Evolutionary conservation across 2,113 vertebrate genomes (phyloP).

Genomic region (Callospermophilus lateralis): DNA sequence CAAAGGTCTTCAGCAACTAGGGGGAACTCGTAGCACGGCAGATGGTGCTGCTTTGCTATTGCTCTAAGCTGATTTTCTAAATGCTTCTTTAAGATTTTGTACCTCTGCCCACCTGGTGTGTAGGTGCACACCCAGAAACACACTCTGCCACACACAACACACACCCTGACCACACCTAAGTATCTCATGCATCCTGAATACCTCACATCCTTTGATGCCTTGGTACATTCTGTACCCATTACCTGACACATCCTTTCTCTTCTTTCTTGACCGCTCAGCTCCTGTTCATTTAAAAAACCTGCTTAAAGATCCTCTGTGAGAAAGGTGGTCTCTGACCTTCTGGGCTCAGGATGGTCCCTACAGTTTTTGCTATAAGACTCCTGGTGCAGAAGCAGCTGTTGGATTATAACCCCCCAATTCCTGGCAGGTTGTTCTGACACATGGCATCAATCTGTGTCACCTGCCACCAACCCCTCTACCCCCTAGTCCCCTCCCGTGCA

Average conservation of each 20-base stretch:
- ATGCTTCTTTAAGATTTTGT: not conserved
- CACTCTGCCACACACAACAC: not conserved
- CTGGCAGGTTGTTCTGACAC: not conserved
- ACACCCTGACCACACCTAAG: not conserved
- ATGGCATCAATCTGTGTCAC: not conserved
- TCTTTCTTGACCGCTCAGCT: not conserved
- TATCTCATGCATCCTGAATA: not conserved
- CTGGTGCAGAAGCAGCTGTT: no score
- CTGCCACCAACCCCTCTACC: not conserved
- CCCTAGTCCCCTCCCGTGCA: no score
- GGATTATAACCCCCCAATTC: not conserved
- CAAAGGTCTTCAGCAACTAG: not conserved
- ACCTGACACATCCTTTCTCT: not conserved
- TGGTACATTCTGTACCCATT: not conserved
- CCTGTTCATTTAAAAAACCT: not conserved
- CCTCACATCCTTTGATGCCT: not conserved
- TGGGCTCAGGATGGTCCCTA: not conserved
- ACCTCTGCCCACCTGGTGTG: not conserved
- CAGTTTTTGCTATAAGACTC: not conserved
- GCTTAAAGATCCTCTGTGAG: not conserved
- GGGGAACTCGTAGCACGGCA: not conserved
- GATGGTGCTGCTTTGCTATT: not conserved
- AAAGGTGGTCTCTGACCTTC: not conserved
- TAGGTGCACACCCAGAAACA: fast-evolving
- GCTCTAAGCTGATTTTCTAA: not conserved